Evolutionary conservation across 2,888 invertebrate species (phyloP), one percentile per base, ranked within the genome.

Genomic region (Ditula angustiorana): DNA sequence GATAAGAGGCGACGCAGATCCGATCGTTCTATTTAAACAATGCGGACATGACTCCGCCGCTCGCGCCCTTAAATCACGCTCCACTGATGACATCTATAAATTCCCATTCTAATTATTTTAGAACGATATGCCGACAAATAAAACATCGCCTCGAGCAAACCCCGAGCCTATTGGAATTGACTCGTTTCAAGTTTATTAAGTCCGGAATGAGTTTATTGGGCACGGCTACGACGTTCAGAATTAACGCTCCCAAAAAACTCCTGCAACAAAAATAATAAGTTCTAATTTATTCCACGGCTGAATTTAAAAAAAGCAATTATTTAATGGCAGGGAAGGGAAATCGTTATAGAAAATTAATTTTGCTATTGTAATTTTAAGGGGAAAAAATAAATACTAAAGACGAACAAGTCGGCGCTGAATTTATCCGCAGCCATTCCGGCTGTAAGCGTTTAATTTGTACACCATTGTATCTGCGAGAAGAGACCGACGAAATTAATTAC

Each of bases 21-120:
- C 69, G 69, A 77, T 69, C 67, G 72, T 73, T 76, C 74, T 77
- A 79, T 83, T 78, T 74, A 81, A 82, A 82, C 82, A 85, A 84
- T 79, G 76, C 78, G 80, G 83, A 85, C 74, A 77, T 72, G 58
- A 69, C 66, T 69, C 68, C 72, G n/a, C n/a, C n/a, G n/a, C n/a
- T n/a, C 67, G 66, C 69, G 68, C 74, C 76, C 73, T 74, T 87
- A 88, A 90, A 88, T 89, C 86, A 86, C 80, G 73, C 69, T 72
- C 71, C 73, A 52, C 75, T 81, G 82, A 86, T 86, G 88, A 87
- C 89, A 87, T 83, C 90, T 79, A 91, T 91, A 91, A 91, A 91
- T 91, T 87, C 82, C 76, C 72, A 75, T 82, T 84, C 85, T 86
- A 89, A 91, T 91, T 91, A 90, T 88, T 86, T 83, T 70, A 80